A percentile compares a stretch with the other conserved stretches of the same genome.
Evolutionary conservation across 1,140 invertebrate genomes (phyloP).

Genomic region (Pogonomyrmex barbatus): DNA sequence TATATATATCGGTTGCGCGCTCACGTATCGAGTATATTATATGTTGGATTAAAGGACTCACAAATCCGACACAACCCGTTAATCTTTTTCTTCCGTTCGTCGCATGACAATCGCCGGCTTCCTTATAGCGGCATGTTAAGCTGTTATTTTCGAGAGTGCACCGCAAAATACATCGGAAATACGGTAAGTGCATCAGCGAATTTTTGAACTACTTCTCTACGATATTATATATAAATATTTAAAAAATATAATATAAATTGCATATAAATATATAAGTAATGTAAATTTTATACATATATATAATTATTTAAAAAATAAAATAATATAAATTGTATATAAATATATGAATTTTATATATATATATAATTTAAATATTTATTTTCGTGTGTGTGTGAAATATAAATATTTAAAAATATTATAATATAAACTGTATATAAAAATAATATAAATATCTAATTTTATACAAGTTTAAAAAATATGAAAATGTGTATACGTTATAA

Average conservation of each 20-base stretch:
- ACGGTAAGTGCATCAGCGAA: constrained; percentile 8
- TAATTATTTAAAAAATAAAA: too few relatives aligned
- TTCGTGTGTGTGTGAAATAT: too few relatives aligned
- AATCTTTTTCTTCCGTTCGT: constrained; percentile 29
- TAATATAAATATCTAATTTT: too few relatives aligned
- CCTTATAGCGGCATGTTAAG: not conserved
- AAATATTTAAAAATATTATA: too few relatives aligned
- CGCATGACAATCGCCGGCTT: not conserved
- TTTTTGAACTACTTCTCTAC: not conserved
- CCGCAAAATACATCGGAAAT: not conserved
- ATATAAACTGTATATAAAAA: too few relatives aligned
- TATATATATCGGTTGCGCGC: constrained; percentile 15
- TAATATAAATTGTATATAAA: too few relatives aligned
- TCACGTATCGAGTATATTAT: constrained; percentile 42
- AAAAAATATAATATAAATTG: too few relatives aligned
- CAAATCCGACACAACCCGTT: constrained; percentile 33
- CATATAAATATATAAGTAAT: too few relatives aligned
- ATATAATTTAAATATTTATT: not conserved
- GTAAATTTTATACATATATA: too few relatives aligned
- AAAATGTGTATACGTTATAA: too few relatives aligned
- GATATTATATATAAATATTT: too few relatives aligned
- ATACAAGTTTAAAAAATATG: too few relatives aligned
- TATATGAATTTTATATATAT: not conserved
- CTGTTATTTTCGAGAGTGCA: constrained; percentile 22
- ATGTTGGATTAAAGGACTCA: constrained; percentile 27